Conservation (phyloP, 2,797 vertebrate species). For the Iguana delicatissima region DNA sequence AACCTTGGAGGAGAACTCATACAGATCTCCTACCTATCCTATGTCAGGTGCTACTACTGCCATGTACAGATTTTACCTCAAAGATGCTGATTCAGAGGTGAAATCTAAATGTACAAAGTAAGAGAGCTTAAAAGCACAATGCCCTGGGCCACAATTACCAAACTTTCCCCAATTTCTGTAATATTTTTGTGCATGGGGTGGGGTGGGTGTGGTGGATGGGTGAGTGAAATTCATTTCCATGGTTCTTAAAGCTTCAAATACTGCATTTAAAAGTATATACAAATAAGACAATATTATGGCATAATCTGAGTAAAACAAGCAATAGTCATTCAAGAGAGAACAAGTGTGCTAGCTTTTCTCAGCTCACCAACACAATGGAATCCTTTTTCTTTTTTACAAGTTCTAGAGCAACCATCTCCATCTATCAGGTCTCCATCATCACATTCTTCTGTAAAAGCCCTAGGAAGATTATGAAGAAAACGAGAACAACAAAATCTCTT, state of each 20-base stretch:
- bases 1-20: too few relatives aligned
- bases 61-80: background rate
- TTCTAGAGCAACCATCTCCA: slow-evolving; percentile 94
- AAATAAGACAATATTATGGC: background rate
- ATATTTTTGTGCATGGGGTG: background rate
- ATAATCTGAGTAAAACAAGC: background rate
- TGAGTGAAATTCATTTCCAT: background rate
- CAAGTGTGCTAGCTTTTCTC: background rate
- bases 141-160: background rate
- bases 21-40: background rate
- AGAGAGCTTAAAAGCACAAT: too few relatives aligned
- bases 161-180: background rate
- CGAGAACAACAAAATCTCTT: background rate
- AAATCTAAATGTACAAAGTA: background rate
- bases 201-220: too few relatives aligned
- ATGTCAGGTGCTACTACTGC: background rate
- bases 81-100: background rate
- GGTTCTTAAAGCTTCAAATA: background rate
- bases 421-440: slow-evolving; percentile 92
- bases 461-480: slow-evolving; percentile 57
- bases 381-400: slow-evolving; percentile 86
- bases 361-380: slow-evolving; percentile 91
- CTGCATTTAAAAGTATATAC: background rate
- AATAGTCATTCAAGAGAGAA: background rate
- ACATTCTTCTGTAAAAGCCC: slow-evolving; percentile 88